Percentiles rank a stretch among this genome's conserved stretches.
phyloP scores from a whole-genome alignment of 2,113 vertebrate genomes.

The Sturnus vulgaris region DNA sequence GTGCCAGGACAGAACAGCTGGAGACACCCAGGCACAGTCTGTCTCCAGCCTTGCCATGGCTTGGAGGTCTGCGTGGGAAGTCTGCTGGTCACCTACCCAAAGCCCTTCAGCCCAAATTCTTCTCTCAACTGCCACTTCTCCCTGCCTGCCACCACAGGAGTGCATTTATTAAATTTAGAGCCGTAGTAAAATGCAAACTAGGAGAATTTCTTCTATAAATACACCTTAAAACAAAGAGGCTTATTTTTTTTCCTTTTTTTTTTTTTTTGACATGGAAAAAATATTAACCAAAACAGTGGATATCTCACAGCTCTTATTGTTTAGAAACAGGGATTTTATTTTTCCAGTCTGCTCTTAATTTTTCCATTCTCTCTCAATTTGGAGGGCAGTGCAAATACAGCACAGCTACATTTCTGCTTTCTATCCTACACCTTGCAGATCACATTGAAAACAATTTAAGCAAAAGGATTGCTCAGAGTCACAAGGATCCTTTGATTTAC shows the following conservation, averaged over 20 bases:
- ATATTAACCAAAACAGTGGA: constrained; percentile 12
- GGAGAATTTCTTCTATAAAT: constrained; percentile 35
- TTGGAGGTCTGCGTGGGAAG: accelerated
- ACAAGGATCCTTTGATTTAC: constrained; percentile 1
- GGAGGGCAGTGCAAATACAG: neutral
- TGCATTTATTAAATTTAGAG: neutral
- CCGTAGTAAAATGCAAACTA: neutral
- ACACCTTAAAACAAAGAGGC: constrained; percentile 16
- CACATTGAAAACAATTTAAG: constrained; percentile 1
- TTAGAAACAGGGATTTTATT: constrained; percentile 42
- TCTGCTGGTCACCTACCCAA: neutral
- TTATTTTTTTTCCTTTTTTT: neutral
- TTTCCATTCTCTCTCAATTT: constrained; percentile 38
- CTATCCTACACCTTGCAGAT: constrained; percentile 26
- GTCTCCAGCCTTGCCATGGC: neutral
- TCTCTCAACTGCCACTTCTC: neutral
- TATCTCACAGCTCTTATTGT: constrained; percentile 45
- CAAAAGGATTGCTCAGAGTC: neutral
- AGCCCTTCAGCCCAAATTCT: neutral
- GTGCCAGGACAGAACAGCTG: neutral
- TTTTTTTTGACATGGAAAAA: constrained; percentile 23
- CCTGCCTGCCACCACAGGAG: neutral
- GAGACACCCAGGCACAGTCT: neutral
- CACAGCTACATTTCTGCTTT: constrained; percentile 39
- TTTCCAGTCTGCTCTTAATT: constrained; percentile 55